A percentile compares a stretch with the other conserved stretches of the same genome.
Evolutionary conservation across 53 echinoderm and acorn worm genomes (phyloP).

Genomic region (Holothuria scabra): DNA sequence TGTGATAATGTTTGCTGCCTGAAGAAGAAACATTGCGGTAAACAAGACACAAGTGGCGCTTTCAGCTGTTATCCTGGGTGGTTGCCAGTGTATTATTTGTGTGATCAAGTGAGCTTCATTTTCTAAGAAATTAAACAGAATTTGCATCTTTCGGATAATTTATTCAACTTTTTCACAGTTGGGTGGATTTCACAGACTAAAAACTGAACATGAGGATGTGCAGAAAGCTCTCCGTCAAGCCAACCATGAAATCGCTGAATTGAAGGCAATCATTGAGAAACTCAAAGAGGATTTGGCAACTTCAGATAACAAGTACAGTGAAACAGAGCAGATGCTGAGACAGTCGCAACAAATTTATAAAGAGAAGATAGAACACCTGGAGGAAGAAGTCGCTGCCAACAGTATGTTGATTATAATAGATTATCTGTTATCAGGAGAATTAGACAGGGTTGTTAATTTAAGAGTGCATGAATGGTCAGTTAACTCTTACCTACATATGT

Average conservation of each 20-base stretch:
- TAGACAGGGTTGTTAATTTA: too few relatives aligned
- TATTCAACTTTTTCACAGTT: slow-evolving; percentile 10
- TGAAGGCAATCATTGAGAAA: slow-evolving; percentile 22
- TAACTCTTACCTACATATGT: too few relatives aligned
- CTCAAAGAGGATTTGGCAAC: slow-evolving; percentile 43
- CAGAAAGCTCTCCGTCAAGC: slow-evolving; percentile 26
- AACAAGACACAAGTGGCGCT: too few relatives aligned
- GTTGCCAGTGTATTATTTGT: too few relatives aligned
- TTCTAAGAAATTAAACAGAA: too few relatives aligned
- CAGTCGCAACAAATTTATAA: slow-evolving; percentile 52
- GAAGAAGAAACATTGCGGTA: too few relatives aligned
- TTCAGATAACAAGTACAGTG: background rate
- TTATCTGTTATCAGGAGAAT: too few relatives aligned
- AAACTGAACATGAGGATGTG: slow-evolving; percentile 27
- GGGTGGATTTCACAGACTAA: slow-evolving; percentile 25
- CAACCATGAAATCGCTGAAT: background rate
- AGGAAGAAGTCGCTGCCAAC: slow-evolving; percentile 44
- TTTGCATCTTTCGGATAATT: too few relatives aligned
- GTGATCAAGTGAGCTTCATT: too few relatives aligned
- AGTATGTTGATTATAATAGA: background rate
- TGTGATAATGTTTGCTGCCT: too few relatives aligned
- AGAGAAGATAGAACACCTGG: slow-evolving; percentile 61
- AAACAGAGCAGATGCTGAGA: slow-evolving; percentile 11
- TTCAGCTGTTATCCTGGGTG: too few relatives aligned
- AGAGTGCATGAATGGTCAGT: too few relatives aligned